Conservation (phyloP, 2,888 invertebrate species). For the Bimastos eiseni region DNA sequence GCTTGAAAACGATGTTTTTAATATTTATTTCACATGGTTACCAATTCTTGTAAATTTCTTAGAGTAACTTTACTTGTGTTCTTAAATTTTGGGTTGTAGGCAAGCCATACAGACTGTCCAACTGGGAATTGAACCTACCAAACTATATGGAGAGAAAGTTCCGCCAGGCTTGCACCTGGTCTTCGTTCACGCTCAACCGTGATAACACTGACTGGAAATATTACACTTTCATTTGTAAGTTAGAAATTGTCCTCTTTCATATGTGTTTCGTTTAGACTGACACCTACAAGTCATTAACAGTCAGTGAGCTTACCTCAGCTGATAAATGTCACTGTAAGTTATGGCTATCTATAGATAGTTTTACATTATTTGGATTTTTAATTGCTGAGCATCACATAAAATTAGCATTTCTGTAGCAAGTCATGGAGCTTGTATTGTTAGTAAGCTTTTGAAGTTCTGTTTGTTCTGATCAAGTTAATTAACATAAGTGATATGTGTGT, state of each 20-base stretch:
- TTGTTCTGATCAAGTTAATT: too few species aligned
- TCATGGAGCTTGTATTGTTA: too few species aligned
- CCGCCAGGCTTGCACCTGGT: constrained; percentile 61
- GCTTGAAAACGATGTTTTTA: background rate
- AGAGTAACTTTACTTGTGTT: background rate
- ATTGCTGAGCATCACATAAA: background rate
- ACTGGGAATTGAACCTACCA: constrained; percentile 48
- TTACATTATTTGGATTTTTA: background rate
- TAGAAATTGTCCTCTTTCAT: background rate
- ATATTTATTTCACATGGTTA: background rate
- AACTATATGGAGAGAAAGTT: constrained; percentile 56
- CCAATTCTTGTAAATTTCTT: background rate
- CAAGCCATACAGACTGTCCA: constrained; percentile 54
- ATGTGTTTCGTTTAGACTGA: too few species aligned
- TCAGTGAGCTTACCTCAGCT: background rate
- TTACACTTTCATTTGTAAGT: constrained; percentile 60
- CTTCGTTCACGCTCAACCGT: constrained; percentile 60
- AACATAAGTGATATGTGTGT: too few species aligned
- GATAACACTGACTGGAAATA: constrained; percentile 61
- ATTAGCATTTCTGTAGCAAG: too few species aligned
- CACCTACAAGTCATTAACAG: background rate
- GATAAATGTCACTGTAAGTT: background rate
- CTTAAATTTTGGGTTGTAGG: constrained; percentile 45
- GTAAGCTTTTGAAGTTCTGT: too few species aligned
- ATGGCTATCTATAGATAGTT: background rate